Evolutionary conservation across 2,797 vertebrate genomes (phyloP), one percentile per base, ranked within the genome.

Genomic region (Adelosebastes latens): DNA sequence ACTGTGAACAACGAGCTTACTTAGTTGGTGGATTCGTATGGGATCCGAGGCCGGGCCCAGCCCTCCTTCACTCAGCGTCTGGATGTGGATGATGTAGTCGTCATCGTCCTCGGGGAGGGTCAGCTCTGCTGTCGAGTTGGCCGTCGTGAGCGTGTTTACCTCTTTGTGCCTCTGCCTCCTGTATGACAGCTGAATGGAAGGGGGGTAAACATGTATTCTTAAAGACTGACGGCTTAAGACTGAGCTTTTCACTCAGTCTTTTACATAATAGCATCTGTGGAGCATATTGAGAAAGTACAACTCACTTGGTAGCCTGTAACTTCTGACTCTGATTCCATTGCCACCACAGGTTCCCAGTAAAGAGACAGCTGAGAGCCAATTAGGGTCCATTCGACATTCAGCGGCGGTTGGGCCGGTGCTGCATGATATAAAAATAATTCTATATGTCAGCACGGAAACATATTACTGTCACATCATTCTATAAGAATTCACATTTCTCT

Each of bases 291-390:
- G 39, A 20, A 16, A 29, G 46, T 46, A 25, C 63, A 75, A 81
- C 96, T 95, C 92, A 98, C 98, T 94, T 98, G 97, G 90, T 99
- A 99, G 4, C 98, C 98, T 11, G 93, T 98, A 86, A 99, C 98
- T 83, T 98, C 97, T 0, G 98, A 98, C 92, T 99, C 98, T 1
- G 97, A 97, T 82, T 98, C 98, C 96, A 96, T 95, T 3, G 98
- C 97, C 88, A 95, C 94, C 53, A 99, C 98, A 55, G 97, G 96
- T 60, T 99, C 98, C 98, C 98, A 99, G 90, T 96, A 97, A 86
- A 99, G 96, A 62, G 97, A 92, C 39, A 99, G 95, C 75, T 97
- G 97, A 24, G 96, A 96, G 82, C 97, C 96, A 31, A 97, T 98
- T 56, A 98, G 94, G n/a, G 97, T 98, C 98, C 98, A 99, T 86